A percentile compares a stretch with the other conserved stretches of the same genome.
These are phyloP conservation scores for Chlorocebus sabaeus DNA, from an alignment of 2,113 vertebrate genomes.

Conservation along the genomic window DNA sequence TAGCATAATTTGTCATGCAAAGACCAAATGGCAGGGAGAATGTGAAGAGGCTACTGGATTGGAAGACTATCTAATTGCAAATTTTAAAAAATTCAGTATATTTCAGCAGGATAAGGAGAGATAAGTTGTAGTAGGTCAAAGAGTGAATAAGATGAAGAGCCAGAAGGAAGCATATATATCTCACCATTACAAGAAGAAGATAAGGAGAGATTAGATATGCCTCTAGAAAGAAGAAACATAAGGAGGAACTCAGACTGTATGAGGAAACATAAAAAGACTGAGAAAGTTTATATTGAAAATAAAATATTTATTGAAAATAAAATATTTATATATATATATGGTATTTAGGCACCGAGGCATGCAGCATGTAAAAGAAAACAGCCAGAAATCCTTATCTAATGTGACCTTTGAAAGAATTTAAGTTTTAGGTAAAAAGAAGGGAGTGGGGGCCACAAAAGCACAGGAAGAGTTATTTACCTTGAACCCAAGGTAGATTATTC, in stretches of 20 bases:
- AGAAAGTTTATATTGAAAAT: background rate
- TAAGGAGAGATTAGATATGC: background rate
- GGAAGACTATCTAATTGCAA: background rate
- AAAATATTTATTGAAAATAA: background rate
- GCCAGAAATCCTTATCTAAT: background rate
- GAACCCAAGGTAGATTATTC: background rate
- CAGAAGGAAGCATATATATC: background rate
- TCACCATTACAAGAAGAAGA: background rate
- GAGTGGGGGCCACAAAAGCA: background rate
- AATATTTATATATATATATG: background rate
- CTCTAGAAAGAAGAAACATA: background rate
- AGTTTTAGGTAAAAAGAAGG: background rate
- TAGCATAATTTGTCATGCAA: background rate
- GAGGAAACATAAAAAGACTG: background rate
- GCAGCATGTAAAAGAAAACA: background rate
- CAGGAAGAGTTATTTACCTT: background rate
- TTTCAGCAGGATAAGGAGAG: background rate
- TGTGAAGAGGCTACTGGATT: background rate
- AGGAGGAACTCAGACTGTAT: background rate
- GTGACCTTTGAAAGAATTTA: background rate
- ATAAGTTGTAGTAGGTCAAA: background rate
- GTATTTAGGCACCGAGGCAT: background rate
- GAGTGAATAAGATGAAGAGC: background rate
- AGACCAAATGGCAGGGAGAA: background rate
- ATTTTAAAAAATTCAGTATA: background rate